Conservation (phyloP, 1,140 invertebrate species). For the Babylonia areolata region DNA sequence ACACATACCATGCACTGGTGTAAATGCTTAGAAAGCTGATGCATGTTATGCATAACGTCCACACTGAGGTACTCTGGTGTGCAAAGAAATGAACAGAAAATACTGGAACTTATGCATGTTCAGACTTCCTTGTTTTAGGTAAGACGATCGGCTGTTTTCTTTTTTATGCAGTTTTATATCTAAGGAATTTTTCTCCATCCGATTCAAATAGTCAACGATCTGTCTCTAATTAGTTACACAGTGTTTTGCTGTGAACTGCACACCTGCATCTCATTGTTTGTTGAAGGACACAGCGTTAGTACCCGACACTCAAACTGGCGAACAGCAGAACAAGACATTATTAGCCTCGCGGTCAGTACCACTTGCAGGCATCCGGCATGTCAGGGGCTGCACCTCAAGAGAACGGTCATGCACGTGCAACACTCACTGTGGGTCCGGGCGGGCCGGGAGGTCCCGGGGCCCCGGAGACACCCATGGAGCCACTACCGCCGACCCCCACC, state of each 20-base stretch:
- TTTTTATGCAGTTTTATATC: too few relatives aligned
- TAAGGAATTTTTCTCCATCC: background rate
- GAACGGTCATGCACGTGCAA: conserved; percentile 4
- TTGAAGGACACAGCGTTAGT: background rate
- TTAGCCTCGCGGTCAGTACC: background rate
- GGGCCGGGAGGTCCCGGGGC: conserved; percentile 39
- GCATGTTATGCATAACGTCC: background rate
- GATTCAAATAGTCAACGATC: background rate
- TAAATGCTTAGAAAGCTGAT: background rate
- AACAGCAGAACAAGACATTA: background rate
- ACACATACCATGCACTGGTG: background rate
- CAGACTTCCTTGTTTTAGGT: too few relatives aligned
- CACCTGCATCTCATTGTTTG: background rate
- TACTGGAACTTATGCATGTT: too few relatives aligned
- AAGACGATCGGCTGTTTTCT: too few relatives aligned
- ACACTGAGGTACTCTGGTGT: background rate
- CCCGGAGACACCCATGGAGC: conserved; percentile 39
- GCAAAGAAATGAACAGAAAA: background rate
- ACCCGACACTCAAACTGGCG: background rate
- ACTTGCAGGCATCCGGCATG: background rate
- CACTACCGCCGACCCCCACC: conserved; percentile 11
- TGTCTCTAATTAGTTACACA: background rate
- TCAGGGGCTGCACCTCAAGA: background rate
- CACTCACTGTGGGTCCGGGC: conserved; percentile 38
- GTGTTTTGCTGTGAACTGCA: background rate